These are phyloP conservation scores for Sesamia inferens DNA, from an alignment of 2,888 invertebrate species.

Conservation along the genomic window DNA sequence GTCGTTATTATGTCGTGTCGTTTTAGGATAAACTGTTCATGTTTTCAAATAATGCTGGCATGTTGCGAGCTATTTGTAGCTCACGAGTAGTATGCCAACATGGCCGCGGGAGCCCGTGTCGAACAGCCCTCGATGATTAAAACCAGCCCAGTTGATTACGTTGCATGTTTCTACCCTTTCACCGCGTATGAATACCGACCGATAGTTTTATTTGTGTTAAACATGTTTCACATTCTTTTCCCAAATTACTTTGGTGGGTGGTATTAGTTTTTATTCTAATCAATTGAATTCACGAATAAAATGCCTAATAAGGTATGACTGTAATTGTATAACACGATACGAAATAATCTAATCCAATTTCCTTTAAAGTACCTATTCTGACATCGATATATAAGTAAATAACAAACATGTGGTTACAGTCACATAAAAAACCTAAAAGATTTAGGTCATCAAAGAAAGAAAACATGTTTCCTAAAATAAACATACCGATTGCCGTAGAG, in stretches of 20 bases:
- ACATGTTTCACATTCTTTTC: conserved; percentile 55
- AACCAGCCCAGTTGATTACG: conserved; percentile 83
- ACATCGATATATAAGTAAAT: conserved; percentile 20
- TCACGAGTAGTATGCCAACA: conserved; percentile 58
- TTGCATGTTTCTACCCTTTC: conserved; percentile 78
- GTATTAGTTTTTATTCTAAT: conserved; percentile 23
- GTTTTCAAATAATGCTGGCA: conserved; percentile 62
- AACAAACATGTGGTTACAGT: conserved; percentile 13
- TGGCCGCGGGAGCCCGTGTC: conserved; percentile 60
- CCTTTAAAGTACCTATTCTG: not conserved
- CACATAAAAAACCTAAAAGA: conserved; percentile 45
- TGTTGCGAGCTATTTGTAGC: conserved; percentile 54
- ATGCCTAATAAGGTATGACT: not conserved
- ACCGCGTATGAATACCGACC: conserved; percentile 70
- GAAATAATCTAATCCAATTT: not conserved
- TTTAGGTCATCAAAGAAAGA: conserved; percentile 49
- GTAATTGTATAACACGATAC: conserved; percentile 4
- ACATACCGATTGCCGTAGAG: conserved; percentile 31
- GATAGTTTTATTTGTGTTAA: conserved; percentile 74
- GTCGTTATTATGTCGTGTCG: conserved; percentile 52
- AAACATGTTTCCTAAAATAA: conserved; percentile 49
- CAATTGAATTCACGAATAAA: not conserved
- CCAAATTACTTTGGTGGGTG: conserved; percentile 34
- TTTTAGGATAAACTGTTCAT: conserved; percentile 62
- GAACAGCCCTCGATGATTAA: conserved; percentile 80